phyloP scores from a whole-genome alignment of 1,140 invertebrate species.

The Bacillus rossius region DNA sequence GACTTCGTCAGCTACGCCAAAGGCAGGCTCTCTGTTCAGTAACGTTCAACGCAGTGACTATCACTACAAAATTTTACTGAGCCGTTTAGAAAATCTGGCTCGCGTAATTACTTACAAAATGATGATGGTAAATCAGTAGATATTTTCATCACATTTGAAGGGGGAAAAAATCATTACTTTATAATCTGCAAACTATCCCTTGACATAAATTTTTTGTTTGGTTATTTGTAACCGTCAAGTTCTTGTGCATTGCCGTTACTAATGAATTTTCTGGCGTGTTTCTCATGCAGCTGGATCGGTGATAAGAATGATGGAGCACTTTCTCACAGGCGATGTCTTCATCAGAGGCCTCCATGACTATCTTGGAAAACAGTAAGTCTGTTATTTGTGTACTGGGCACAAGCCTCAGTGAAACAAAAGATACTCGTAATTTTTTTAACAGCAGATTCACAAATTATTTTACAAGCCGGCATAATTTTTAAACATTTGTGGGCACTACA shows the following conservation, averaged over 20 bases:
- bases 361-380: conserved; percentile 47
- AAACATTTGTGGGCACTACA: too few species aligned
- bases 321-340: conserved; percentile 64
- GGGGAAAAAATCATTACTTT: too few species aligned
- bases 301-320: conserved; percentile 74
- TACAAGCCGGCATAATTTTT: too few species aligned
- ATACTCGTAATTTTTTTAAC: too few species aligned
- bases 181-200: too few species aligned
- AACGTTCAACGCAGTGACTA: background rate
- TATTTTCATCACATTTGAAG: too few species aligned
- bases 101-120: background rate
- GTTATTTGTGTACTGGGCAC: too few species aligned
- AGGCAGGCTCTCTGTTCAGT: conserved; percentile 48
- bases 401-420: too few species aligned
- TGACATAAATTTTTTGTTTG: too few species aligned
- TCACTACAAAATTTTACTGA: background rate
- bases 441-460: too few species aligned
- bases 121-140: background rate
- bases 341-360: conserved; percentile 56
- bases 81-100: background rate
- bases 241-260: too few species aligned
- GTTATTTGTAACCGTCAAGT: too few species aligned
- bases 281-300: conserved; percentile 54
- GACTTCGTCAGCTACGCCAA: conserved; percentile 68
- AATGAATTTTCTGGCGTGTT: background rate